Evolutionary conservation across 2,888 invertebrate genomes (phyloP), one percentile per base, ranked within the genome.

Genomic region (Noctua comes): DNA sequence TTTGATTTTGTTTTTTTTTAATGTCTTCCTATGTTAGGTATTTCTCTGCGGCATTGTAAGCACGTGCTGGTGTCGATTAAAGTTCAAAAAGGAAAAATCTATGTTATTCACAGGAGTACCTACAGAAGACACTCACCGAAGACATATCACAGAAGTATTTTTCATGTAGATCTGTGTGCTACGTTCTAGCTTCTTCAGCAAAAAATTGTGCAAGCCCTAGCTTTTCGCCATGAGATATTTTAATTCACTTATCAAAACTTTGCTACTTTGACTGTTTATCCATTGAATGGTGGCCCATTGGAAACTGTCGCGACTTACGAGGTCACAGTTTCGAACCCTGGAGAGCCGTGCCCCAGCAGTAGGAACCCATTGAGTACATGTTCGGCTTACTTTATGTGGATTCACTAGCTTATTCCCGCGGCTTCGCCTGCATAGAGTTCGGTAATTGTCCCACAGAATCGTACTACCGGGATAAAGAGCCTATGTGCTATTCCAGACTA

Each of bases 1-100:
- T 83, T 85, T 84, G 73, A 86, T 79, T 54, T 46, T 62, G 8
- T n/a, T 68, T 21, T 0, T 31, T 57, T 70, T 54, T 57, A 31
- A 64, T 5, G 5, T 36, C 27, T 18, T 18, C 1, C 2, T 68
- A 3, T 0, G 18, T 3, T 16, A 16, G 6, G 21, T n/a, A 43
- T 57, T 75, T 65, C 40, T 5, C 31, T 57, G 1, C 40, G 65
- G 4, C 27, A 71, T 24, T 24, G 16, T 31, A 75, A 21, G 57
- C 31, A 43, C 31, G 75, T 57, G 16, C 16, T 43, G 27, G n/a
- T 40, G 7, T 54, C 4, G 16, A 24, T 24, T 8, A 5, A 6
- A 48, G 16, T 2, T 10, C 3, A 68, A 7, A 43, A 24, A 69
- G 1, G n/a, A 13, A 11, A 11, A 57, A 59, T n/a, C 16, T 59